Percentiles rank a stretch among this genome's conserved stretches.
phyloP scores from a whole-genome alignment of 2,888 invertebrate species.

The Agonum fuliginosum region DNA sequence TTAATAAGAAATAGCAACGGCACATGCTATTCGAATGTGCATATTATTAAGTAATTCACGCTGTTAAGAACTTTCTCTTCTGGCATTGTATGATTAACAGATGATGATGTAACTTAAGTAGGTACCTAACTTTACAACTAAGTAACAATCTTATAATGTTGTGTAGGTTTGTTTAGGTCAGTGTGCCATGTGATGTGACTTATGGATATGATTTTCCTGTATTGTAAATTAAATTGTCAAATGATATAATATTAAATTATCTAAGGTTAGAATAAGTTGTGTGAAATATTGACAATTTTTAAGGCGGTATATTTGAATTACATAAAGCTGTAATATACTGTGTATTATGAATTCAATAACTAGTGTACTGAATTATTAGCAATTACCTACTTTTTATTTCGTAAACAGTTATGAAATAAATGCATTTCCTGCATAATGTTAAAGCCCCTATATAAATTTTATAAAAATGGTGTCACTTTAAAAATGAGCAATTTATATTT shows the following conservation, averaged over 20 bases:
- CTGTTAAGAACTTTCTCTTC: slow-evolving; percentile 34
- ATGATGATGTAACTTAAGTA: slow-evolving; percentile 28
- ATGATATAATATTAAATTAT: not conserved
- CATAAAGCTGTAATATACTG: too few relatives aligned
- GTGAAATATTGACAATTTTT: too few relatives aligned
- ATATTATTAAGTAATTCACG: slow-evolving; percentile 12
- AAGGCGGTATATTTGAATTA: too few relatives aligned
- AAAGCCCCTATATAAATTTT: not conserved
- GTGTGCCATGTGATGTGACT: slow-evolving; percentile 31
- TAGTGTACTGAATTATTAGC: too few relatives aligned
- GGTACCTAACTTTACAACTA: not conserved
- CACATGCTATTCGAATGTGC: slow-evolving; percentile 18
- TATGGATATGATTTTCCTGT: not conserved
- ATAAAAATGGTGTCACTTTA: not conserved
- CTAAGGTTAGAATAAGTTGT: too few relatives aligned
- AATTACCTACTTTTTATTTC: too few relatives aligned
- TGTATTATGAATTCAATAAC: too few relatives aligned
- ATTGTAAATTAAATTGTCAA: not conserved
- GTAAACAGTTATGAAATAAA: not conserved
- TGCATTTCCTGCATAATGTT: not conserved
- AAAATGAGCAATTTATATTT: not conserved
- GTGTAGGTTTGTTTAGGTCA: not conserved
- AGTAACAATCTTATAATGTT: not conserved
- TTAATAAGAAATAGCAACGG: too few relatives aligned
- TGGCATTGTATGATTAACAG: slow-evolving; percentile 23